These are phyloP conservation scores for Diplodus sargus DNA, from an alignment of 2,797 vertebrate genomes.

Conservation along the genomic window DNA sequence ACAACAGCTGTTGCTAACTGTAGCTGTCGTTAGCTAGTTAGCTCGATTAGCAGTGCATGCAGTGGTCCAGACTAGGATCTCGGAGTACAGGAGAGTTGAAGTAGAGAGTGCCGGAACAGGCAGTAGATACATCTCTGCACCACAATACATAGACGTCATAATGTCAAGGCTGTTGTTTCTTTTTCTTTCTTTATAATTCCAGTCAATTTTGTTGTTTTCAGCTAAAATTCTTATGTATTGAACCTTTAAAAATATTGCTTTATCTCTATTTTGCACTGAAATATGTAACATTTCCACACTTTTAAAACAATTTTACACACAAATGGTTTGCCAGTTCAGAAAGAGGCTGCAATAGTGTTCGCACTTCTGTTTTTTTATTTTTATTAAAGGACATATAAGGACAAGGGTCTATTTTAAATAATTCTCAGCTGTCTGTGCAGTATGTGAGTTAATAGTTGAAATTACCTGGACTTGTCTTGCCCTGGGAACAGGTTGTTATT, in stretches of 20 bases:
- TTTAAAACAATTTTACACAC: neutral
- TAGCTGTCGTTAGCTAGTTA: too few relatives aligned
- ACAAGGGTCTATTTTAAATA: neutral
- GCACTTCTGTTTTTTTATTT: neutral
- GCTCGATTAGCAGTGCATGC: too few relatives aligned
- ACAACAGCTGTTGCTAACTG: too few relatives aligned
- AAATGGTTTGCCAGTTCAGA: neutral
- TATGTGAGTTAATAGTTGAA: conserved; percentile 24
- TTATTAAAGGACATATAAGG: conserved; percentile 28
- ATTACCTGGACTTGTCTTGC: conserved; percentile 42
- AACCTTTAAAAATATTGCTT: neutral
- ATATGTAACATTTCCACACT: neutral
- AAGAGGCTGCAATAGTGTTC: neutral
- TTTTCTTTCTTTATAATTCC: too few relatives aligned
- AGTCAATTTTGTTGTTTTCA: too few relatives aligned
- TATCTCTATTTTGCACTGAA: neutral
- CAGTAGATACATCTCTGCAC: too few relatives aligned
- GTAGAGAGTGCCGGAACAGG: too few relatives aligned
- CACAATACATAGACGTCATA: too few relatives aligned
- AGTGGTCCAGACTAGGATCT: too few relatives aligned
- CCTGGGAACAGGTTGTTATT: conserved; percentile 28
- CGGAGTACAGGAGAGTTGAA: too few relatives aligned
- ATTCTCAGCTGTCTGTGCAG: conserved; percentile 17
- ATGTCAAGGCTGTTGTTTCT: too few relatives aligned
- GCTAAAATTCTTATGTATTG: too few relatives aligned